Percentiles rank a stretch among this genome's conserved stretches.
phyloP scores from a whole-genome alignment of 1,140 invertebrate species.

The Bombus waltoni region DNA sequence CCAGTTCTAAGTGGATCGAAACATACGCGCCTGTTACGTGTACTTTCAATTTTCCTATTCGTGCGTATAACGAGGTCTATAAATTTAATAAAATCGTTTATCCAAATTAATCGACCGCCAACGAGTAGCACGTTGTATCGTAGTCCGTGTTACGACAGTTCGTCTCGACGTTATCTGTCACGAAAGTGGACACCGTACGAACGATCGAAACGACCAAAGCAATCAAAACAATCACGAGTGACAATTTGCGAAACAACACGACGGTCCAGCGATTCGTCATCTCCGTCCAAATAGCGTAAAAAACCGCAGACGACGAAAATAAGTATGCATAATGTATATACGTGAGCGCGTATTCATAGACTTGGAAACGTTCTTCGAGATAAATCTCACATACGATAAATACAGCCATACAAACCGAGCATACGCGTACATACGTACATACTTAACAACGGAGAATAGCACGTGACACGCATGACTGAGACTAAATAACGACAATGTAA shows the following conservation, averaged over 20 bases:
- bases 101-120: neutral
- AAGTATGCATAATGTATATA: neutral
- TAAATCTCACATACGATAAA: slow-evolving; percentile 41
- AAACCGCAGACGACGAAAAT: neutral
- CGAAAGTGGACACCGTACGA: no score
- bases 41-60: no score
- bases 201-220: neutral
- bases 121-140: neutral
- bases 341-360: neutral
- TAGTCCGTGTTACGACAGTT: neutral
- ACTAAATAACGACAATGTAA: slow-evolving; percentile 45
- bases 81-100: neutral
- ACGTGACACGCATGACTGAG: slow-evolving; percentile 37
- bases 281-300: neutral
- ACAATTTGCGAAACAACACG: neutral
- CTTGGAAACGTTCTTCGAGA: slow-evolving; percentile 5
- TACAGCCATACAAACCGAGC: neutral
- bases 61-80: neutral
- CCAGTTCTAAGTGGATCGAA: no score
- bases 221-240: neutral
- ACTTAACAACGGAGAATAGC: slow-evolving; percentile 20
- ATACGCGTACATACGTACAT: no score
- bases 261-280: neutral
- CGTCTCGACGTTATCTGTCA: neutral
- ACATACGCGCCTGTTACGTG: no score